Conservation (phyloP, 2,113 vertebrate species). For the Chauna torquata region DNA sequence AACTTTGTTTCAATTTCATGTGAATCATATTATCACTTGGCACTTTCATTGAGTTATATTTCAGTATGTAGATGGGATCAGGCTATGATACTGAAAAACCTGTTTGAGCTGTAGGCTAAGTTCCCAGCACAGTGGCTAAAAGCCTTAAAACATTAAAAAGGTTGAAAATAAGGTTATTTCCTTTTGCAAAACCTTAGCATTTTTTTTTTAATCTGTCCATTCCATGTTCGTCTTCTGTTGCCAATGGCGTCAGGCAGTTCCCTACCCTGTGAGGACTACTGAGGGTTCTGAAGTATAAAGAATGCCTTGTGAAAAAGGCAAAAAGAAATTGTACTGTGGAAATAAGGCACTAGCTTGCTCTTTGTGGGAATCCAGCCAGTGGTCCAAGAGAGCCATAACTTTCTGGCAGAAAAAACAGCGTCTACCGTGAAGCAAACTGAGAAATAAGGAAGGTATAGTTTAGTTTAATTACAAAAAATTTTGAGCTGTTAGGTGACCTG, state of each 20-base stretch:
- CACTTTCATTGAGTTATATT: not conserved
- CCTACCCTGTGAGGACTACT: not conserved
- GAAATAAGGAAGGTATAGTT: not conserved
- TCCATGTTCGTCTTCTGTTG: not conserved
- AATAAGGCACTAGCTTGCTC: not conserved
- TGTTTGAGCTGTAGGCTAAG: not conserved
- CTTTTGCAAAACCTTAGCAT: not conserved
- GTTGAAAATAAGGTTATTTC: not conserved
- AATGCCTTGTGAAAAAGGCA: not conserved
- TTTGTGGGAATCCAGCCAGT: not conserved
- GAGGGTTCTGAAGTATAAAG: not conserved
- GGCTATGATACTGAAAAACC: not conserved
- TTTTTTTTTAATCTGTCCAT: not conserved
- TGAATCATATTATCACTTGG: not conserved
- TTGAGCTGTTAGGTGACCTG: not conserved
- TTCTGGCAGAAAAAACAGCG: not conserved
- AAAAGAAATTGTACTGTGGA: not conserved
- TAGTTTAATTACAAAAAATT: not conserved
- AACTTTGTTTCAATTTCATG: not conserved
- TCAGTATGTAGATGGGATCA: not conserved
- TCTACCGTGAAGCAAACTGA: not conserved
- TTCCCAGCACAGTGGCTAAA: not conserved
- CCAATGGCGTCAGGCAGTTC: not conserved
- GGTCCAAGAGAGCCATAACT: not conserved
- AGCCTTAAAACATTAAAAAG: constrained; percentile 31